Conservation (phyloP, 2,113 vertebrate species). For the Pituophis catenifer region DNA sequence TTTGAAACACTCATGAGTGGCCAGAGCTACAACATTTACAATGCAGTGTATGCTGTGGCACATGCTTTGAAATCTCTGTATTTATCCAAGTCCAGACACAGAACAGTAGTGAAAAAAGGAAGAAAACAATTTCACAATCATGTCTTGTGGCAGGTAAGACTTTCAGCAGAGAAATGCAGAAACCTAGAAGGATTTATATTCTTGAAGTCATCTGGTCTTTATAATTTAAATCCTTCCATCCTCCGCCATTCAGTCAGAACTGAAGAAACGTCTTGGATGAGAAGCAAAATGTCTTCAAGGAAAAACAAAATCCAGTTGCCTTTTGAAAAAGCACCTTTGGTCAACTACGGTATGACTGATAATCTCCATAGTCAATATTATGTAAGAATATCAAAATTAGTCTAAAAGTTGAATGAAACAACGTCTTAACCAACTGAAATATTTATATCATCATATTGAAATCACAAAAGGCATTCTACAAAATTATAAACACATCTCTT, state of each 20-base stretch:
- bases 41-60: not conserved
- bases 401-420: no score
- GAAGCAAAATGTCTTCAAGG: no score
- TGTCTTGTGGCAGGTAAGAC: not conserved
- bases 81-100: not conserved
- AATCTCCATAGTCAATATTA: no score
- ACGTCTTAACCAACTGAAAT: no score
- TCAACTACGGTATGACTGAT: no score
- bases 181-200: not conserved
- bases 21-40: not conserved
- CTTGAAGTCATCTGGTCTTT: no score
- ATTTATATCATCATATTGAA: not conserved
- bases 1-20: not conserved
- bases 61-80: not conserved
- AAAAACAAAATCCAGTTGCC: no score
- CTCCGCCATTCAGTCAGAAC: no score
- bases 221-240: no score
- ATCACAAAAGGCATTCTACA: not conserved
- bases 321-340: no score
- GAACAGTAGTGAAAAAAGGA: not conserved
- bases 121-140: not conserved
- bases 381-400: no score
- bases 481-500: not conserved
- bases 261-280: no score
- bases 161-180: not conserved